Base-by-base conservation (phyloP, 2,888 invertebrate species). In the Sinotaia quadrata region DNA sequence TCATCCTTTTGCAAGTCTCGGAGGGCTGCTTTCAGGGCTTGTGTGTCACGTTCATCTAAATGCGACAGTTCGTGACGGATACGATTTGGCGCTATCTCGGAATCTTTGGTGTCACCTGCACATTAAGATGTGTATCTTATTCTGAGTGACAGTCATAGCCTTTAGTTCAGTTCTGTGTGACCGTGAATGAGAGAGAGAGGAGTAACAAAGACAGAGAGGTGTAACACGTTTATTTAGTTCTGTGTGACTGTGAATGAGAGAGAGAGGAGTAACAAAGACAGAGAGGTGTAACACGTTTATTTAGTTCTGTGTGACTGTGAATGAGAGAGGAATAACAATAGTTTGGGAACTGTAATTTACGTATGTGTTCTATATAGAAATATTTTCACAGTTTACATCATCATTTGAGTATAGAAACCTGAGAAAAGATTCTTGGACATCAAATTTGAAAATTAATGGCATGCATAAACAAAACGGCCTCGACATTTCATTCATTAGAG, bases 1-100 rank as follows among this genome's bases (percentile, higher is more conserved):
- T 67, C 21, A 49, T 76, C 76, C 1, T 54, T 51, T 47, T 76
- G 71, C 47, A 76, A 60, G 3, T 73, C 59, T 1, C 49, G 36
- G 7, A 76, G 68, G 12, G 76, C 74, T 3, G 71, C 62, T 68
- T 71, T 70, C 8, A 77, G 61, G 56, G 71, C 75, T 59, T 66
- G 65, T 27, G 73, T 47, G 61, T 72, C 77, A 37, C 75, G 66
- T 33, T 72, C 74, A 10, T 41, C 57, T 27, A 77, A 61, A 3
- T 37, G 12, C 2, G 47, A 27, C 21, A 77, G 27, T 33, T 74
- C 68, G 36, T 69, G 69, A 10, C 77, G 67, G n/a, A 77, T 59
- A 7, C 61, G 60, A 62, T 77, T 75, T 0, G 68, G 58, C 18
- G 58, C 36, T n/a, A 49, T 37, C 37, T 63, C 54, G 63, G 37